Percentiles rank a stretch among this genome's conserved stretches.
These are phyloP conservation scores for Eutrigla gurnardus DNA, from an alignment of 2,797 vertebrate species.

Conservation along the genomic window DNA sequence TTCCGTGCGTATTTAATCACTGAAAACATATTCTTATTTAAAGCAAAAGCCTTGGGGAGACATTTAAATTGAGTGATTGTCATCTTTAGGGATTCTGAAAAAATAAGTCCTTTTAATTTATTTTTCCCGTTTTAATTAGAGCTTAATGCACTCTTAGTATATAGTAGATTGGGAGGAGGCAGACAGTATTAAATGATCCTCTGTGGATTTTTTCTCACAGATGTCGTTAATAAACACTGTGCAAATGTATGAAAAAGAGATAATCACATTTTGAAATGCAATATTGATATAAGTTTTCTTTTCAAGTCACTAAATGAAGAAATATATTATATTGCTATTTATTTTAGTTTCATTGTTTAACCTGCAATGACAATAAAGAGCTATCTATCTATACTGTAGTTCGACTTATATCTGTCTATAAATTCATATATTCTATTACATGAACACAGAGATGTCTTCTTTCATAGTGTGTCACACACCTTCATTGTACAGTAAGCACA, in stretches of 20 bases:
- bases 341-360: too few species aligned
- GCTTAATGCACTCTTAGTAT: slow-evolving; percentile 25
- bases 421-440: too few species aligned
- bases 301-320: not conserved
- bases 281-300: not conserved
- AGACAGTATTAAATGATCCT: slow-evolving; percentile 26
- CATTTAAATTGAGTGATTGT: slow-evolving; percentile 45
- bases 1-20: slow-evolving; percentile 37
- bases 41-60: slow-evolving; percentile 28
- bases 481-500: slow-evolving; percentile 59
- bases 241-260: slow-evolving; percentile 8
- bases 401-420: too few species aligned
- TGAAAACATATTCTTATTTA: slow-evolving; percentile 40
- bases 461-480: slow-evolving; percentile 3
- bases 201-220: slow-evolving; percentile 11
- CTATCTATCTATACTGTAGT: too few species aligned
- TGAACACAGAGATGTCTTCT: too few species aligned
- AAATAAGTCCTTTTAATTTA: not conserved
- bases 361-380: too few species aligned
- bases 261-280: not conserved
- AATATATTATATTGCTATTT: too few species aligned
- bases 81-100: slow-evolving; percentile 38
- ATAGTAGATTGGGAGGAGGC: slow-evolving; percentile 15
- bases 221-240: not conserved
- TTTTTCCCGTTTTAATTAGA: slow-evolving; percentile 43